Conservation (phyloP, 1,140 invertebrate genomes). For the Panagrolaimus sp. region DNA sequence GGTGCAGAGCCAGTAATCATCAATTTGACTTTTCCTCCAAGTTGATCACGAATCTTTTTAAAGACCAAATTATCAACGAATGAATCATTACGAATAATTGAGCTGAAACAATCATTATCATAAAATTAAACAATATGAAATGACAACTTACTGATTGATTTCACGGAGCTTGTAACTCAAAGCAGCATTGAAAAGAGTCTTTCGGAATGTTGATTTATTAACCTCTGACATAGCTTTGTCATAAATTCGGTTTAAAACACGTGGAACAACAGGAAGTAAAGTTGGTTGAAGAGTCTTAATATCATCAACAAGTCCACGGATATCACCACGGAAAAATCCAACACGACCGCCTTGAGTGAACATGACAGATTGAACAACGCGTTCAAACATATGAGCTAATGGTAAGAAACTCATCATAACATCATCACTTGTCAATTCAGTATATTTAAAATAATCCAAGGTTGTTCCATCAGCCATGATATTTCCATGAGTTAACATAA, state of each 20-base stretch:
- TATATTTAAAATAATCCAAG: constrained; percentile 41
- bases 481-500: constrained; percentile 88
- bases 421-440: constrained; percentile 70
- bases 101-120: constrained; percentile 24
- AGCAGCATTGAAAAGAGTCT: constrained; percentile 9
- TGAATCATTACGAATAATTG: constrained; percentile 32
- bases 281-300: constrained; percentile 84
- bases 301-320: constrained; percentile 79
- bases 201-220: constrained; percentile 11
- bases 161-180: constrained; percentile 1
- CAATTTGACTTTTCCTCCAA: constrained; percentile 75
- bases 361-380: constrained; percentile 47
- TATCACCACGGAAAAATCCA: constrained; percentile 86
- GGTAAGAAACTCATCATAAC: constrained; percentile 78
- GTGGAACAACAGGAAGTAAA: constrained; percentile 83
- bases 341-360: constrained; percentile 71
- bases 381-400: constrained; percentile 81
- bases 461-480: constrained; percentile 72
- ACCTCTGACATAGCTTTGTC: constrained; percentile 66
- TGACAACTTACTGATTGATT: constrained; percentile 7
- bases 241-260: constrained; percentile 84
- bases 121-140: neutral
- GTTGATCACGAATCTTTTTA: constrained; percentile 55
- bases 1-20: constrained; percentile 37
- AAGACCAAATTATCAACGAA: constrained; percentile 46